A percentile compares a stretch with the other conserved stretches of the same genome.
Conservation (phyloP, 2,888 invertebrate genomes). For the Acanthacorydalis orientalis region DNA sequence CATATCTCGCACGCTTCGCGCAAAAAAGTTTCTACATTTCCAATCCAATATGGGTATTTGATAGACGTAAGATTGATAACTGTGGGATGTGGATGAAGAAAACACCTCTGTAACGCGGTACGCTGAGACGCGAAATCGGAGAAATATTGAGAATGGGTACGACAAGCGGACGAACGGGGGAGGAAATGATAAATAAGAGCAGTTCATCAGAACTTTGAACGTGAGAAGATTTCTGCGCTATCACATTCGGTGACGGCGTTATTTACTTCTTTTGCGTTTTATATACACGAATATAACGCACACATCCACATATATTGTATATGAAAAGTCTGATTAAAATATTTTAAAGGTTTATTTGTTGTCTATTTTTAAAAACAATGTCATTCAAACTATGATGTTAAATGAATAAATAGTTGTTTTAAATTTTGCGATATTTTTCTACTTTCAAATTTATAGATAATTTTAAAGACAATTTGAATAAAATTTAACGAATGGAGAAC, state of each 20-base stretch:
- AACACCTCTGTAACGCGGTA: not conserved
- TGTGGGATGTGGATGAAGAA: not conserved
- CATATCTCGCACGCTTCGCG: not conserved
- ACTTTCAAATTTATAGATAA: too few relatives aligned
- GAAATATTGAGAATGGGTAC: not conserved
- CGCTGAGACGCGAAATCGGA: not conserved
- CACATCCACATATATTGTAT: too few relatives aligned
- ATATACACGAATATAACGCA: not conserved
- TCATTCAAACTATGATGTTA: too few relatives aligned
- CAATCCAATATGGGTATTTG: not conserved
- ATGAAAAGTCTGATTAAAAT: too few relatives aligned
- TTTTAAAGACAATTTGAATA: too few relatives aligned
- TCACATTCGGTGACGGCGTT: not conserved
- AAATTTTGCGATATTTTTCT: too few relatives aligned
- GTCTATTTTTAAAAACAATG: too few relatives aligned
- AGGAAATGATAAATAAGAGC: conserved; percentile 2
- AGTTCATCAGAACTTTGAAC: conserved; percentile 3
- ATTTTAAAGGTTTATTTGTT: too few relatives aligned
- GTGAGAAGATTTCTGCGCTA: conserved; percentile 1
- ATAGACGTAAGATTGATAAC: not conserved
- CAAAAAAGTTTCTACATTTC: not conserved
- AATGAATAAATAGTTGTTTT: too few relatives aligned
- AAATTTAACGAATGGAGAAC: too few relatives aligned
- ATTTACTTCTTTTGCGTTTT: not conserved
- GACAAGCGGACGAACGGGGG: not conserved